Evolutionary conservation across 2,113 vertebrate species (phyloP), one percentile per base, ranked within the genome.

Genomic region (Myocastor coypus): DNA sequence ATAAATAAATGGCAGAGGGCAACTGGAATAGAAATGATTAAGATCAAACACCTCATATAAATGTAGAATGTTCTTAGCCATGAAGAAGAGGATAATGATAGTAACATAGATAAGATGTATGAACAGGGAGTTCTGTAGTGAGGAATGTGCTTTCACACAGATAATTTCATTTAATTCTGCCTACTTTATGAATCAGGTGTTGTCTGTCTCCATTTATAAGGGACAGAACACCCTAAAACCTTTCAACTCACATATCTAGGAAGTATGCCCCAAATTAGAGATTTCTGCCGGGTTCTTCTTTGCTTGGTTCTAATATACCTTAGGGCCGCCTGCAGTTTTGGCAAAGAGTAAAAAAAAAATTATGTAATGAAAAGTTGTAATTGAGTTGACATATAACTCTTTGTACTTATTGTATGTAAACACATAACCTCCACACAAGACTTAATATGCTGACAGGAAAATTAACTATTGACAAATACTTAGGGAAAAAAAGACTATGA

Each of bases 281-380:
- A 46, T 61, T 85, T 85, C 91, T 69, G 83, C 66, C 0, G 19
- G 37, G 69, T 92, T 78, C 61, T 40, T 95, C 59, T 78, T 69
- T 84, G 63, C n/a, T 89, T 37, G 24, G 5, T 92, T 85, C 81
- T 93, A 22, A 55, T 63, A 3, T 75, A 46, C 83, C 42, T 7
- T 71, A 84, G 52, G 9, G 69, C 78, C 78, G 10, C 80, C 69
- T 52, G 71, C 22, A 83, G 46, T 83, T 89, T 46, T 14, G 52
- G 50, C 69, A 84, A 91, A 77, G 12, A n/a, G 40, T 61, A 83
- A 93, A 83, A 93, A 61, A 87, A 80, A 87, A 83, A 92, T 37
- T 55, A 63, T 69, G 68, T 83, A 50, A 69, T 46, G 4, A 77
- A 69, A 78, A 66, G 3, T 46, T 66, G 42, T 75, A 30, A 69